These are phyloP conservation scores for Brachyopa scutellaris DNA, from an alignment of 2,888 invertebrate genomes.

Conservation along the genomic window DNA sequence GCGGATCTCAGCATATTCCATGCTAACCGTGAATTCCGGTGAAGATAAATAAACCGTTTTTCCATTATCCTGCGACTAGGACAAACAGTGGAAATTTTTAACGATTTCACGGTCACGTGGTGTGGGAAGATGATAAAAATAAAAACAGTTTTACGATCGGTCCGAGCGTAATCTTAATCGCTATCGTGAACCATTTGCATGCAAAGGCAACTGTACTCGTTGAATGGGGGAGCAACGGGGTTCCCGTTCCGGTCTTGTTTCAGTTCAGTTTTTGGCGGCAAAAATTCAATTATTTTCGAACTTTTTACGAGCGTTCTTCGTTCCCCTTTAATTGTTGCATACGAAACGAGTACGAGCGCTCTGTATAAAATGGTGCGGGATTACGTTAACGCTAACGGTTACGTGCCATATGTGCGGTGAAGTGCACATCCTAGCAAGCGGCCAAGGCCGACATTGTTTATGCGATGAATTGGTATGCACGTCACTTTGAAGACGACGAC, in stretches of 20 bases:
- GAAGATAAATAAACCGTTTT: too few species aligned
- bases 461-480: constrained; percentile 56
- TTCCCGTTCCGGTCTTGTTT: constrained; percentile 14
- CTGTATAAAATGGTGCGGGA: too few species aligned
- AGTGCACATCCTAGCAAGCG: constrained; percentile 34
- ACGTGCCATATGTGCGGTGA: constrained; percentile 20
- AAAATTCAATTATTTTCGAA: constrained; percentile 25
- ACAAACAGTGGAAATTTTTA: constrained; percentile 14
- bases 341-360: too few species aligned
- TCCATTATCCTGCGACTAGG: constrained; percentile 12
- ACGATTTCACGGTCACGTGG: constrained; percentile 64
- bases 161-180: neutral
- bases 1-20: constrained; percentile 20
- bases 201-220: neutral
- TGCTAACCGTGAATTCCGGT: constrained; percentile 15
- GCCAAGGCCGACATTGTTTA: constrained; percentile 50
- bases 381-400: neutral
- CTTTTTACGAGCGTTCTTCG: constrained; percentile 22
- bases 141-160: constrained; percentile 29
- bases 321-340: too few species aligned
- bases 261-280: constrained; percentile 10
- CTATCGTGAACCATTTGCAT: constrained; percentile 1
- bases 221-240: neutral
- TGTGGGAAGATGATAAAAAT: constrained; percentile 31
- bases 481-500: constrained; percentile 32